Evolutionary conservation across 2,888 invertebrate genomes (phyloP).

Genomic region (Eilema caniola): DNA sequence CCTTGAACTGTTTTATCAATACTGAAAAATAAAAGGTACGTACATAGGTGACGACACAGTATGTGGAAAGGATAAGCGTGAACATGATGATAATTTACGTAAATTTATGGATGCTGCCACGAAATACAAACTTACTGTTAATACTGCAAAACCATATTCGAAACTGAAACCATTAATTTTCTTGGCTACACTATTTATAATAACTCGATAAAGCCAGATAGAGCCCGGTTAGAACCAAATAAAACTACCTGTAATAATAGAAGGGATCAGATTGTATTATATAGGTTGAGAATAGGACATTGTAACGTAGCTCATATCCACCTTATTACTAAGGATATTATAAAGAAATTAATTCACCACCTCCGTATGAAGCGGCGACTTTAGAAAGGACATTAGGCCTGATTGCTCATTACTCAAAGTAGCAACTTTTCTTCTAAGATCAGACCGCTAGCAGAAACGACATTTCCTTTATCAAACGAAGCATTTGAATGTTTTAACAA

Average conservation of each 20-base stretch:
- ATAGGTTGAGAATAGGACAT: too few species aligned
- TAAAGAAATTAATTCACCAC: too few species aligned
- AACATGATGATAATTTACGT: neutral
- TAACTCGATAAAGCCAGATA: neutral
- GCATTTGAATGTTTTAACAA: neutral
- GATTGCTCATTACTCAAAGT: too few species aligned
- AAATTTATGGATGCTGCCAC: neutral
- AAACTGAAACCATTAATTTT: neutral
- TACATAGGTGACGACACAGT: neutral
- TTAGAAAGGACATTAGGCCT: too few species aligned
- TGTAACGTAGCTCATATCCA: too few species aligned
- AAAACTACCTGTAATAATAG: neutral
- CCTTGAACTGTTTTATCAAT: neutral
- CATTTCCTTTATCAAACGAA: neutral
- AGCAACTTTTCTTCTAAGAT: too few species aligned
- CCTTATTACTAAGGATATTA: too few species aligned
- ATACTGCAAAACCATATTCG: neutral
- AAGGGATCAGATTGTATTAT: too few species aligned
- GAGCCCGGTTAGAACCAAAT: neutral
- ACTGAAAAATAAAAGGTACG: neutral
- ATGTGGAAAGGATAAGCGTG: neutral
- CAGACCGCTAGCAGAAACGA: neutral
- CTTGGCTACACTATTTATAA: neutral
- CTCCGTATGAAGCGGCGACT: neutral
- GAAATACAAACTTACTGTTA: neutral